These are phyloP conservation scores for Danaus melanippus DNA, from an alignment of 1,140 invertebrate species.

Conservation along the genomic window DNA sequence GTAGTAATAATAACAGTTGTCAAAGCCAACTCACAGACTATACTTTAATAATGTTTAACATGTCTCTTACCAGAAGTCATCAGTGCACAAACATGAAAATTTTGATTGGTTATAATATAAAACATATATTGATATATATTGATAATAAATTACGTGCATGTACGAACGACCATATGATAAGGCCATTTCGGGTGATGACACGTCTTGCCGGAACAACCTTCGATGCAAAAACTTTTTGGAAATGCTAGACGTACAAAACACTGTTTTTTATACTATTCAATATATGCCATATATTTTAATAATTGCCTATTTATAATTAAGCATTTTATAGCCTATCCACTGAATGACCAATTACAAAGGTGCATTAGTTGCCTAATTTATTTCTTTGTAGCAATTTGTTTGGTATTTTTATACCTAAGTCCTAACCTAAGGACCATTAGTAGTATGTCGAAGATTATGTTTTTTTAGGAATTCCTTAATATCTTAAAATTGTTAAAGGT, in stretches of 20 bases:
- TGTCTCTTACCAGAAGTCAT: not conserved
- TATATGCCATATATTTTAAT: not conserved
- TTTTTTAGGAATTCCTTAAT: not conserved
- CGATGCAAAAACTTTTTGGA: conserved; percentile 4
- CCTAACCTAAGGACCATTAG: no score
- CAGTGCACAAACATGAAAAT: conserved; percentile 5
- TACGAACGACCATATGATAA: conserved; percentile 33
- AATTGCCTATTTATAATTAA: not conserved
- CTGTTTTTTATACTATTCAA: conserved; percentile 3
- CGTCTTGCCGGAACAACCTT: conserved; percentile 10
- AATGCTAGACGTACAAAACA: not conserved
- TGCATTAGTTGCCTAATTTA: conserved; percentile 7
- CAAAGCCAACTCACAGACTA: not conserved
- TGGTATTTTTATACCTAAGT: not conserved
- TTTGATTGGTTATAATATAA: conserved; percentile 18
- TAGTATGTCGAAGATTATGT: no score
- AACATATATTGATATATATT: conserved; percentile 34
- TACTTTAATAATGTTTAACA: not conserved
- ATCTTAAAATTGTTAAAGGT: conserved; percentile 2
- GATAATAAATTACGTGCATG: conserved; percentile 44
- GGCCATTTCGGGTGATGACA: conserved; percentile 31
- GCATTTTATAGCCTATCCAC: not conserved
- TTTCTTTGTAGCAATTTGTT: not conserved
- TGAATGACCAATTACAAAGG: not conserved
- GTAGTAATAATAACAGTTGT: not conserved